Percentiles rank a stretch among this genome's conserved stretches.
Conservation (phyloP, 2,888 invertebrate genomes). For the Scaptomyza polygonia region DNA sequence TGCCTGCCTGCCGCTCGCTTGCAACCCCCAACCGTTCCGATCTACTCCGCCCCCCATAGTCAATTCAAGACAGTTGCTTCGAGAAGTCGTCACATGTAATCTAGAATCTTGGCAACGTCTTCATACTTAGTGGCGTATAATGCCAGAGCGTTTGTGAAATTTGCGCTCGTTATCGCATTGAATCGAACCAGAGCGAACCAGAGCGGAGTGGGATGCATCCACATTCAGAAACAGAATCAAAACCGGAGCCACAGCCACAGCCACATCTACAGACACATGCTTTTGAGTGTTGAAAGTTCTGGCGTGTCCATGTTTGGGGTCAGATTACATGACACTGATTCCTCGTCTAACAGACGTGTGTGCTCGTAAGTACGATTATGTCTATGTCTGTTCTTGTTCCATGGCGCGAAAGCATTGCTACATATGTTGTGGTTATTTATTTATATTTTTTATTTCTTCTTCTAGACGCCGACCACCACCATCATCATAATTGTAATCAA, state of each 20-base stretch:
- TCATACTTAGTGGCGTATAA: slow-evolving; percentile 71
- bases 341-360: slow-evolving; percentile 69
- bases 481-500: slow-evolving; percentile 33
- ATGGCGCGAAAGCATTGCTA: slow-evolving; percentile 60
- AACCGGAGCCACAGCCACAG: neutral
- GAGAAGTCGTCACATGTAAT: slow-evolving; percentile 72
- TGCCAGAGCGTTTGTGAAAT: slow-evolving; percentile 72
- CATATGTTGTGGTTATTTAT: slow-evolving; percentile 58
- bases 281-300: slow-evolving; percentile 76
- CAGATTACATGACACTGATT: slow-evolving; percentile 79
- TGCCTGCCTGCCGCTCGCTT: slow-evolving; percentile 55
- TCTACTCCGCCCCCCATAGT: neutral
- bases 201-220: slow-evolving; percentile 1
- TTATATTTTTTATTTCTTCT: slow-evolving; percentile 30
- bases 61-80: slow-evolving; percentile 33
- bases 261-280: slow-evolving; percentile 31
- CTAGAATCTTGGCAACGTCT: slow-evolving; percentile 77
- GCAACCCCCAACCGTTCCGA: neutral
- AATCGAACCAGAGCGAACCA: slow-evolving; percentile 38
- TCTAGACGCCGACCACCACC: slow-evolving; percentile 24
- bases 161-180: slow-evolving; percentile 78
- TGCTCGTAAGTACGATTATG: slow-evolving; percentile 42
- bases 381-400: slow-evolving; percentile 44
- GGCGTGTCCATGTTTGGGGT: slow-evolving; percentile 79
- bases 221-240: slow-evolving; percentile 2